Percentiles rank a stretch among this genome's conserved stretches.
Conservation (phyloP, 2,113 vertebrate species). For the Aldabrachelys gigantea region DNA sequence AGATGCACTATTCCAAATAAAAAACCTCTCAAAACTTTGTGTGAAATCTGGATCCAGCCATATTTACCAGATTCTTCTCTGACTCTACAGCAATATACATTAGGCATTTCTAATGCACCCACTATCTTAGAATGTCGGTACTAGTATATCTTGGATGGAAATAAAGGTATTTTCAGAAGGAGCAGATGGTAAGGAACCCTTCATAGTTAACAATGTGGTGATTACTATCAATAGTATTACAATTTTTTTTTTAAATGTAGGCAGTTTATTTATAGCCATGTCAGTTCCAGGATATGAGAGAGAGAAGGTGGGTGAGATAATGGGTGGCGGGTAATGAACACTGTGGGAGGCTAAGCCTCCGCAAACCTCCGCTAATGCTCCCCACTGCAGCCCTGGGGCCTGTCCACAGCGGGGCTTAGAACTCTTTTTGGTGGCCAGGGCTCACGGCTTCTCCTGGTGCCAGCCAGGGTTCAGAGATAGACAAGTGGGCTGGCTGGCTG, state of each 20-base stretch:
- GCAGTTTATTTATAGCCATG: not conserved
- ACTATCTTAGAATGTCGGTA: too few species aligned
- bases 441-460: too few species aligned
- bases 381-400: too few species aligned
- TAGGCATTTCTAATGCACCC: not conserved
- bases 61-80: not conserved
- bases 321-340: too few species aligned
- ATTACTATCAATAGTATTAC: not conserved
- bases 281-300: too few species aligned
- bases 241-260: not conserved
- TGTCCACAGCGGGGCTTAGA: too few species aligned
- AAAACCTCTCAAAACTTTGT: not conserved
- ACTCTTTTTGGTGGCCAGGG: too few species aligned
- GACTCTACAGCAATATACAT: not conserved
- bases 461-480: too few species aligned
- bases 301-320: too few species aligned
- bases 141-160: not conserved
- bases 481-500: too few species aligned
- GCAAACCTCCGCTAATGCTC: too few species aligned
- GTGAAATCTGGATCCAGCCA: not conserved
- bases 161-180: not conserved
- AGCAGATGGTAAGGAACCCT: not conserved
- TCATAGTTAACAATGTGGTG: not conserved
- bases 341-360: too few species aligned
- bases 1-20: not conserved